Evolutionary conservation across 2,113 vertebrate genomes (phyloP), one percentile per base, ranked within the genome.

Genomic region (Carassius auratus): DNA sequence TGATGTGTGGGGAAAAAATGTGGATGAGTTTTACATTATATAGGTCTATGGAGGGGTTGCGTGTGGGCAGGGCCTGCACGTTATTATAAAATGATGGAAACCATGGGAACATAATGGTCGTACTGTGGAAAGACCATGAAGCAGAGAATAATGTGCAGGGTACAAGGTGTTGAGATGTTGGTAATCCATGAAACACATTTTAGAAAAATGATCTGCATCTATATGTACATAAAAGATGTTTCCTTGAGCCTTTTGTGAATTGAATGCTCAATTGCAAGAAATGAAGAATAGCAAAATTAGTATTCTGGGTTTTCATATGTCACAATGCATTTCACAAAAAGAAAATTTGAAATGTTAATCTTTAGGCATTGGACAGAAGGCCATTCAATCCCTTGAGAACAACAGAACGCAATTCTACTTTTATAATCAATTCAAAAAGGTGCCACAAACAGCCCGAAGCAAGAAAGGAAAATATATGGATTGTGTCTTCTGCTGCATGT

Each of bases 231-330:
- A 73, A 55, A 76, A 30, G 26, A 48, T 76, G 23, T 55, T 55
- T 52, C n/a, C 23, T 19, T 7, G 8, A 33, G 23, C 13, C 45
- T 52, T 38, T 21, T 59, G 30, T 59, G 19, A 78, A 38, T 10
- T 7, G 55, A 38, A 30, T 78, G 9, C 30, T 21, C 26, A 36
- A 3, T 78, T 59, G 15, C 52, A 59, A 78, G 26, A 55, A 59
- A 78, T 78, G 1, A 21, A 59, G 52, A 38, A 78, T 50, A n/a
- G 30, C 52, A n/a, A 13, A 77, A 77, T 59, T 59, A 38, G 30
- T 57, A 77, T 59, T 78, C 52, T 59, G 30, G 19, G 19, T 78
- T 78, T 78, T 78, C 76, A 78, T 61, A 78, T 78, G 76, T 78
- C 76, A 78, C 30, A 42, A 45, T 1, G 15, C 42, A 48, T 55